Evolutionary conservation across 2,113 vertebrate species (phyloP).

Genomic region (Recurvirostra avosetta): DNA sequence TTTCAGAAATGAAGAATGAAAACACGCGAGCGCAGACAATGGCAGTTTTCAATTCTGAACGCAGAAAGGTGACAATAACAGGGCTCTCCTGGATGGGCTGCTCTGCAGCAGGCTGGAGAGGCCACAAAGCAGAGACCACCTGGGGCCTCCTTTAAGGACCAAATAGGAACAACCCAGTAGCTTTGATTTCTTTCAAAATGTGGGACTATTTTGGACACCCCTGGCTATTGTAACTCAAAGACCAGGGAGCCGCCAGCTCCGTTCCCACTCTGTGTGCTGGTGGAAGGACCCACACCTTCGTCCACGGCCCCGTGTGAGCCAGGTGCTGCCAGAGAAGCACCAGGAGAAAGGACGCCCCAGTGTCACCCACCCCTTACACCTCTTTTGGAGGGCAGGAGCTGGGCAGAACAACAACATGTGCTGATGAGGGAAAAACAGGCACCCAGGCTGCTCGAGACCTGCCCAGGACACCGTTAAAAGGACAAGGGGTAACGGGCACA

Average conservation of each 20-base stretch:
- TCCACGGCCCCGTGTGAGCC: background rate
- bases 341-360: background rate
- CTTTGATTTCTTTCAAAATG: background rate
- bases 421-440: background rate
- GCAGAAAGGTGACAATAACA: background rate
- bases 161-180: accelerated
- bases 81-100: background rate
- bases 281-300: background rate
- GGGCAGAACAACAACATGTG: background rate
- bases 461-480: background rate
- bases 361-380: background rate
- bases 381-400: background rate
- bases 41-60: background rate
- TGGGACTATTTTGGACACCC: background rate
- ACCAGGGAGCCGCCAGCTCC: background rate
- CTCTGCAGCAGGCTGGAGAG: background rate
- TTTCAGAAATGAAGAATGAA: background rate
- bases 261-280: background rate
- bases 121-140: background rate
- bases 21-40: background rate
- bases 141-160: background rate
- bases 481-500: too few relatives aligned
- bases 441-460: background rate
- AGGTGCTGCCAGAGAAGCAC: background rate
- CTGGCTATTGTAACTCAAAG: background rate